Base-by-base conservation (phyloP, 2,888 invertebrate genomes). In the Platypus cylindrus region DNA sequence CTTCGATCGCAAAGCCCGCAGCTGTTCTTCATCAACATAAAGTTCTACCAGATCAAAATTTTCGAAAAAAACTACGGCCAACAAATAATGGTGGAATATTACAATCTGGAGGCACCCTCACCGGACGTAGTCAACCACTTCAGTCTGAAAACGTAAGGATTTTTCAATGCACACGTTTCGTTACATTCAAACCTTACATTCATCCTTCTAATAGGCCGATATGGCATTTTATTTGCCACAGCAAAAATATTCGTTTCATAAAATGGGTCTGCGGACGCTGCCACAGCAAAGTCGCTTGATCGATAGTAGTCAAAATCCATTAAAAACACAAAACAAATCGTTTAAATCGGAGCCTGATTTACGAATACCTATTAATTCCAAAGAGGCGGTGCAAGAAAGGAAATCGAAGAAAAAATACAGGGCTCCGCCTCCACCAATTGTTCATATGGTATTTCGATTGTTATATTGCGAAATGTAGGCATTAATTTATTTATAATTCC, bases 61-160 rank as follows among this genome's bases (percentile, higher is more conserved):
- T 53, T 2, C 46, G 52, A 7, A 76, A 77, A 45, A 70, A 73
- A 44, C 64, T 87, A 34, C 73, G 84, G 41, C 73, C 76, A 37
- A 86, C 86, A 3, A 77, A 83, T 59, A 86, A 87, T 62, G 86
- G 86, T 32, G 78, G 75, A 50, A 83, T 85, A 53, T 63, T 87
- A 35, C 82, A 81, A 49, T 77, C 79, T 3, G 85, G 84, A 1
- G 86, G 86, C 32, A 86, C 86, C 43, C 77, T 87, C 55, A 81
- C 78, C 48, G 81, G 82, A 3, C 66, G 81, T 36, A 67, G 49
- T 24, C 36, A 45, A 23, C 24, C 38, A 30, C 30, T 27, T 36
- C n/a, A n/a, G n/a, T n/a, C n/a, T n/a, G 29, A 38, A 36, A 40
- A 30, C 32, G 47, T 47, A 32, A 33, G 43, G 11, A 14, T 15